Percentiles rank a stretch among this genome's conserved stretches.
Conservation (phyloP, 2,113 vertebrate genomes). For the Siphamia tubifer region DNA sequence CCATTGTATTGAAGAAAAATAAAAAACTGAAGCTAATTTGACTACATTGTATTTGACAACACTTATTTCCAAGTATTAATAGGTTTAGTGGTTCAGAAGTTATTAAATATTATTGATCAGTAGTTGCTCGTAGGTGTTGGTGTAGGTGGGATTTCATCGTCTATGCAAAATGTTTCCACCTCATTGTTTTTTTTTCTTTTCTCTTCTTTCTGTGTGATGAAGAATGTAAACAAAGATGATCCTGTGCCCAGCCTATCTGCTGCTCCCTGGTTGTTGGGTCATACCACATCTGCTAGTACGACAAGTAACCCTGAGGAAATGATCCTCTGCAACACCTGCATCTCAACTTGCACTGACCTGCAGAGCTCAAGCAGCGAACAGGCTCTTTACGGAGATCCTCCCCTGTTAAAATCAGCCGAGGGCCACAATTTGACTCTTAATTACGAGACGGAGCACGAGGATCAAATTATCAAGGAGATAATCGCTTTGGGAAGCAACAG, state of each 20-base stretch:
- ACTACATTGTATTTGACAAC: no score
- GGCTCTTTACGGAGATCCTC: not conserved
- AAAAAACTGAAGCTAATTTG: no score
- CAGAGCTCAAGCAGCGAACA: not conserved
- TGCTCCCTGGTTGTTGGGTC: slow-evolving; percentile 16
- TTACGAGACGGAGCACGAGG: slow-evolving; percentile 59
- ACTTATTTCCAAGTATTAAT: no score
- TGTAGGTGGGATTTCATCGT: no score
- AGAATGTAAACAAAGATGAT: slow-evolving; percentile 29
- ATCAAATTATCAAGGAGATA: slow-evolving; percentile 66
- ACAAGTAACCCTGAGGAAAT: not conserved
- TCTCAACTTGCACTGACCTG: slow-evolving; percentile 1
- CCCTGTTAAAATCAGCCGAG: slow-evolving; percentile 40
- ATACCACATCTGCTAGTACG: not conserved
- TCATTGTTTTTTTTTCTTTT: not conserved
- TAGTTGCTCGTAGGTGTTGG: no score
- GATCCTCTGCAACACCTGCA: slow-evolving; percentile 51
- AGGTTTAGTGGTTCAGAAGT: no score
- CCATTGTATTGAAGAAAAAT: no score
- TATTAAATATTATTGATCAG: no score
- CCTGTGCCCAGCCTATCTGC: not conserved
- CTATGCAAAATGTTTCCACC: not conserved
- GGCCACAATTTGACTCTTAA: slow-evolving; percentile 54
- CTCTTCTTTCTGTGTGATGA: not conserved
- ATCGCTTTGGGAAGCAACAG: slow-evolving; percentile 34